phyloP scores from a whole-genome alignment of 2,797 vertebrate genomes.

The Xenopus petersii region DNA sequence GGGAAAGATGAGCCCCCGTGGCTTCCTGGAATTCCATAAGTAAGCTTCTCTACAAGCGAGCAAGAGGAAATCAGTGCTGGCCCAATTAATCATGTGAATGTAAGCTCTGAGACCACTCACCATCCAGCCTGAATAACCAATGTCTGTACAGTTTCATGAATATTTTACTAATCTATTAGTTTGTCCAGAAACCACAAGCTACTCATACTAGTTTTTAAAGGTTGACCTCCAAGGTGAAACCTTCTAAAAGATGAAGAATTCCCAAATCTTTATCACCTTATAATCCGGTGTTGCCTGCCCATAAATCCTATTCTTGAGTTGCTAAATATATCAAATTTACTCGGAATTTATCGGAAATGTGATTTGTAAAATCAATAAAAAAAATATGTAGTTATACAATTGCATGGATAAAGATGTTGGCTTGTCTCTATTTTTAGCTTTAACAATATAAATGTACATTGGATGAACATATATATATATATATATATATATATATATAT shows the following conservation, averaged over 20 bases:
- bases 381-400: too few species aligned
- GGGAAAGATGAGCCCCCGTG: slow-evolving; percentile 20
- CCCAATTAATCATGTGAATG: slow-evolving; percentile 34
- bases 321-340: too few species aligned
- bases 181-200: slow-evolving; percentile 16
- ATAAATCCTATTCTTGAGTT: too few species aligned
- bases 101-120: slow-evolving; percentile 22
- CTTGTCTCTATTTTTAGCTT: too few species aligned
- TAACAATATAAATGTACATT: too few species aligned
- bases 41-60: slow-evolving; percentile 7
- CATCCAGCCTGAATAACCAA: background rate
- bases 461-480: too few species aligned
- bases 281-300: too few species aligned
- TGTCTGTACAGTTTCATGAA: slow-evolving; percentile 35
- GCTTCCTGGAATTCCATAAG: slow-evolving; percentile 43
- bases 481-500: too few species aligned
- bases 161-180: slow-evolving; percentile 38
- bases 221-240: slow-evolving; percentile 21
- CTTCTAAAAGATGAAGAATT: background rate
- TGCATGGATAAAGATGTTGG: too few species aligned
- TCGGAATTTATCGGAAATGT: too few species aligned
- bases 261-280: too few species aligned
- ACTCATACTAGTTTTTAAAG: slow-evolving; percentile 8
- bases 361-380: too few species aligned
- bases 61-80: slow-evolving; percentile 6